phyloP scores from a whole-genome alignment of 2,797 vertebrate genomes.

The Apogon talboti region DNA sequence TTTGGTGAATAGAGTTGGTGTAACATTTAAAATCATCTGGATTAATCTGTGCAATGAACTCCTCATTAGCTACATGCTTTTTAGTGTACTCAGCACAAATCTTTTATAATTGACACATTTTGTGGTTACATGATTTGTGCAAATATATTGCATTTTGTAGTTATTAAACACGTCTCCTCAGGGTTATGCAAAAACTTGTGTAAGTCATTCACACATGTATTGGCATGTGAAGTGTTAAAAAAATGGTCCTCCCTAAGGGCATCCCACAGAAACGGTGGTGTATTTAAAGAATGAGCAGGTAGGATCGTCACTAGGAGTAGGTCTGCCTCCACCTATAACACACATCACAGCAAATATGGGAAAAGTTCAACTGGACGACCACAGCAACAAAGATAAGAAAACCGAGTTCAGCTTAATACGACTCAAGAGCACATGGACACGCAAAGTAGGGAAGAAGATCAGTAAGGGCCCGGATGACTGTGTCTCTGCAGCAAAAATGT shows the following conservation, averaged over 20 bases:
- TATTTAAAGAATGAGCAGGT: conserved; percentile 26
- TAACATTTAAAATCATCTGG: no score
- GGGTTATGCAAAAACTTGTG: conserved; percentile 27
- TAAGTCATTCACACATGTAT: conserved; percentile 14
- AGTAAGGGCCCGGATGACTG: conserved; percentile 42
- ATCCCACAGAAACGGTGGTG: not conserved
- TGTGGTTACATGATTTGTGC: not conserved
- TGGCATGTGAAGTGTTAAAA: conserved; percentile 17
- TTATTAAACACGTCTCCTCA: conserved; percentile 3
- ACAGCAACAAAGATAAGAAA: conserved; percentile 46
- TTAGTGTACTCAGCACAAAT: no score
- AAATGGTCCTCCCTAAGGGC: conserved; percentile 56
- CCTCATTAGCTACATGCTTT: no score
- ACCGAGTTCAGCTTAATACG: conserved; percentile 82
- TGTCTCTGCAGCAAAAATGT: conserved; percentile 87
- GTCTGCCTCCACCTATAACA: not conserved
- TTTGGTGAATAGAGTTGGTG: no score
- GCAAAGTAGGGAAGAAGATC: conserved; percentile 64
- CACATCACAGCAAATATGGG: conserved; percentile 46
- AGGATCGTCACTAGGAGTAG: not conserved
- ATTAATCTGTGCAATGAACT: no score
- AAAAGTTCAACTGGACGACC: conserved; percentile 25
- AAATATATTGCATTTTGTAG: not conserved
- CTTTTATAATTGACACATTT: not conserved
- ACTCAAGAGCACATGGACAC: conserved; percentile 83